Evolutionary conservation across 2,113 vertebrate species (phyloP).

Genomic region (Anolis carolinensis): DNA sequence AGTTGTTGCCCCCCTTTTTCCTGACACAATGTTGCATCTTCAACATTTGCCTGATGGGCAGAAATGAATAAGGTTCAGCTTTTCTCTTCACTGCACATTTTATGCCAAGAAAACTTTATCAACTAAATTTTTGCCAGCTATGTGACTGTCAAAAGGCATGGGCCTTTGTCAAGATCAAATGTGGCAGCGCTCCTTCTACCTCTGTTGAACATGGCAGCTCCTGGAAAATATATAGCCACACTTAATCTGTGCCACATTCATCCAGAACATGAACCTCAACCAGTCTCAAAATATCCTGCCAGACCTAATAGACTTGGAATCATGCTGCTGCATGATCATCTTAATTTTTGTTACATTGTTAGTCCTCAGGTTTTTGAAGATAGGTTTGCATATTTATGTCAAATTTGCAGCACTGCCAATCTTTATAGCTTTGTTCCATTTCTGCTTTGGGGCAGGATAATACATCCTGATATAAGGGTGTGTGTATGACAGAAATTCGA

Average conservation of each 20-base stretch:
- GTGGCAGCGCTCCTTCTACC: slow-evolving; percentile 13
- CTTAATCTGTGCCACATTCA: not conserved
- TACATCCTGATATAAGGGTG: not conserved
- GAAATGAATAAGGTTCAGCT: not conserved
- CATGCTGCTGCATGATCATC: not conserved
- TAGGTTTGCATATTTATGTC: not conserved
- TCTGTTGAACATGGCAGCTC: slow-evolving; percentile 35
- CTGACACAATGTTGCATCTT: not conserved
- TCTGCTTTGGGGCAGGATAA: slow-evolving; percentile 2
- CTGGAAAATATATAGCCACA: slow-evolving; percentile 7
- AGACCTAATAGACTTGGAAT: not conserved
- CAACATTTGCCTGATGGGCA: not conserved
- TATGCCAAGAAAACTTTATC: not conserved
- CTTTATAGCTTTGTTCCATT: slow-evolving; percentile 29
- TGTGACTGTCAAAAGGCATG: not conserved
- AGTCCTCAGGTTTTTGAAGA: slow-evolving; percentile 6
- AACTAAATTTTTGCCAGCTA: slow-evolving; percentile 8
- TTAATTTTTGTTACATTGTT: not conserved
- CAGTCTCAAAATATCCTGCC: not conserved
- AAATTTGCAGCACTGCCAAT: slow-evolving; percentile 45
- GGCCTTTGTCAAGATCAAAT: not conserved
- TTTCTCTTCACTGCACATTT: slow-evolving; percentile 14
- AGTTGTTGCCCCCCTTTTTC: not conserved
- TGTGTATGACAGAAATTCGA: slow-evolving; percentile 17
- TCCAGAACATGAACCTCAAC: not conserved